Percentiles rank a stretch among this genome's conserved stretches.
Evolutionary conservation across 2,113 vertebrate species (phyloP).

Genomic region (Etheostoma cragini): DNA sequence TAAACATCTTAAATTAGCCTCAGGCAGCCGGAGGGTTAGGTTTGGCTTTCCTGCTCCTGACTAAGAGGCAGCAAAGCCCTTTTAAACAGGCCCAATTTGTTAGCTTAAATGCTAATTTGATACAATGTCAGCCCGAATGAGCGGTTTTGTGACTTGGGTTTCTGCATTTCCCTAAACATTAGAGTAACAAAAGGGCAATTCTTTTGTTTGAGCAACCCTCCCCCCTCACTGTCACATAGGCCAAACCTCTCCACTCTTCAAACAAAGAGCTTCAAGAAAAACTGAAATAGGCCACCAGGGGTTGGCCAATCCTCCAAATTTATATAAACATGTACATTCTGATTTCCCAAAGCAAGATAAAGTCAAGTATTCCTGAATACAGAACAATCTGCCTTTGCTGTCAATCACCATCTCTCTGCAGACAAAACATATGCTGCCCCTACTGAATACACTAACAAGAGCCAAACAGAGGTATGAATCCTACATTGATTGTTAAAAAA

Average conservation of each 20-base stretch:
- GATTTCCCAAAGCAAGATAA: background rate
- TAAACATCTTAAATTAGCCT: background rate
- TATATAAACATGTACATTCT: background rate
- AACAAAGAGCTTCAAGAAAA: slow-evolving; percentile 70
- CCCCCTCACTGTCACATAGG: slow-evolving; percentile 55
- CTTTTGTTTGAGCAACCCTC: slow-evolving; percentile 66
- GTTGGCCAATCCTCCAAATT: slow-evolving; percentile 21
- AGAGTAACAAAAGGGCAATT: slow-evolving; percentile 71
- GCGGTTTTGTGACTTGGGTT: slow-evolving; percentile 51
- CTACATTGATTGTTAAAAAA: background rate
- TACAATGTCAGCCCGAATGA: slow-evolving; percentile 45
- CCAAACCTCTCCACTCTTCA: slow-evolving; percentile 57
- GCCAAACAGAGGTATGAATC: background rate
- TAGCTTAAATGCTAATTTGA: slow-evolving; percentile 42
- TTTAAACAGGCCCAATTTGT: slow-evolving; percentile 19
- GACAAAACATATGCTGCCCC: background rate
- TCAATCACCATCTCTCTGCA: background rate
- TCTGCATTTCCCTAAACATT: slow-evolving; percentile 71
- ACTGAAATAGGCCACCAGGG: slow-evolving; percentile 36
- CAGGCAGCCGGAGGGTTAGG: background rate
- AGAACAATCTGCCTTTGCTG: background rate
- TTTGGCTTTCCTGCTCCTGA: slow-evolving; percentile 17
- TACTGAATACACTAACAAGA: background rate
- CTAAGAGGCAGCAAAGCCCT: background rate
- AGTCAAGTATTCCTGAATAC: no score